Evolutionary conservation across 2,113 vertebrate genomes (phyloP).

Genomic region (Nesoenas mayeri): DNA sequence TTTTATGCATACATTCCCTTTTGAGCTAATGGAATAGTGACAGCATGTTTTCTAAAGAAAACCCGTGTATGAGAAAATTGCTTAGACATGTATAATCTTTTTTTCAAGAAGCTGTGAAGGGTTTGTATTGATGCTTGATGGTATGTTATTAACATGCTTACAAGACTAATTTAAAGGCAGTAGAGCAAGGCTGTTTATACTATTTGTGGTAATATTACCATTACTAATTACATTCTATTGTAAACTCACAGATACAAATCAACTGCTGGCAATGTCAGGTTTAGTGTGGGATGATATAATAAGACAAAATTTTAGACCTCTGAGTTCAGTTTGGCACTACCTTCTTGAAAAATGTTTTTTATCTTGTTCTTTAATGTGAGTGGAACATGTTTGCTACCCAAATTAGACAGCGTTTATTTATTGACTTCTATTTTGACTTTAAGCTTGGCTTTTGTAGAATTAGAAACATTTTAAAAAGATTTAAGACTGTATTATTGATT

Average conservation of each 20-base stretch:
- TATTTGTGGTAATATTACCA: conserved; percentile 16
- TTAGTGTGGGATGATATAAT: not conserved
- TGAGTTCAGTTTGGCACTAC: not conserved
- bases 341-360: not conserved
- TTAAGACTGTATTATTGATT: not conserved
- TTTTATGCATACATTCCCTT: conserved; percentile 5
- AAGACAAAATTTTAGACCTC: conserved; percentile 13
- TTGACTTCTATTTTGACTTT: not conserved
- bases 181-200: conserved; percentile 19
- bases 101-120: conserved; percentile 34
- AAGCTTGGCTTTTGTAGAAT: not conserved
- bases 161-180: conserved; percentile 47
- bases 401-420: not conserved
- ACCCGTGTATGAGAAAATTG: conserved; percentile 42
- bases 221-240: conserved; percentile 49
- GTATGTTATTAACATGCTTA: conserved; percentile 49
- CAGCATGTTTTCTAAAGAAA: conserved; percentile 52
- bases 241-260: conserved; percentile 37
- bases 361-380: not conserved
- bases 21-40: conserved; percentile 49
- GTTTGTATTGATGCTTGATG: conserved; percentile 40
- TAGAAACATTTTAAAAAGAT: not conserved
- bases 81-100: conserved; percentile 47
- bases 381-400: not conserved
- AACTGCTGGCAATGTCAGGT: not conserved